Conservation (phyloP, 2,113 vertebrate genomes). For the Brachionichthys hirsutus region DNA sequence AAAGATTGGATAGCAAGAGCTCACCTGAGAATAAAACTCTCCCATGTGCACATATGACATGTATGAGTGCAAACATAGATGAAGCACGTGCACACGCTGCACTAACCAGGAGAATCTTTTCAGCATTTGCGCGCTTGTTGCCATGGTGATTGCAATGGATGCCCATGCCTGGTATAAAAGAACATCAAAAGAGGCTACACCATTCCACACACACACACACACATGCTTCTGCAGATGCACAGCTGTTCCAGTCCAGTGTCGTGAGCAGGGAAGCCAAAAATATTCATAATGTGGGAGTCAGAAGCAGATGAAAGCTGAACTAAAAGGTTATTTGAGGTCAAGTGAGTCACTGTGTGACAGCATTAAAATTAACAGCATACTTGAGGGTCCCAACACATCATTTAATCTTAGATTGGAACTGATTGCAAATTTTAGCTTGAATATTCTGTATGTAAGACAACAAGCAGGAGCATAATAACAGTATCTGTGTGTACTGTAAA, state of each 20-base stretch:
- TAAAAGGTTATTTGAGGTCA: slow-evolving; percentile 7
- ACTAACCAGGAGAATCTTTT: slow-evolving; percentile 29
- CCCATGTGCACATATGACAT: too few relatives aligned
- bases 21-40: too few relatives aligned
- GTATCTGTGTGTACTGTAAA: too few relatives aligned
- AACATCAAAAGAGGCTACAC: slow-evolving; percentile 59
- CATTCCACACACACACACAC: slow-evolving; percentile 23
- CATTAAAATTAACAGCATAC: not conserved
- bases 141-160: slow-evolving; percentile 67
- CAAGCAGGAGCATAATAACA: too few relatives aligned
- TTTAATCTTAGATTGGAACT: not conserved
- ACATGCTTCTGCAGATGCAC: slow-evolving; percentile 9
- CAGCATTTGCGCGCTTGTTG: slow-evolving; percentile 52
- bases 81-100: slow-evolving; percentile 6
- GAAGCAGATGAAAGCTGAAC: not conserved
- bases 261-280: not conserved
- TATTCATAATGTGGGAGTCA: slow-evolving; percentile 1
- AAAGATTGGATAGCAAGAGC: too few relatives aligned
- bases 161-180: slow-evolving; percentile 32
- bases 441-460: too few relatives aligned
- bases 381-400: not conserved
- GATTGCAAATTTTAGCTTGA: too few relatives aligned
- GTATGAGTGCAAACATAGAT: too few relatives aligned
- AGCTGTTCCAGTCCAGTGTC: slow-evolving; percentile 27
- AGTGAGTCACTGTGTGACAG: not conserved